Percentiles rank a stretch among this genome's conserved stretches.
phyloP scores from a whole-genome alignment of 2,113 vertebrate species.

The Saguinus imperator region DNA sequence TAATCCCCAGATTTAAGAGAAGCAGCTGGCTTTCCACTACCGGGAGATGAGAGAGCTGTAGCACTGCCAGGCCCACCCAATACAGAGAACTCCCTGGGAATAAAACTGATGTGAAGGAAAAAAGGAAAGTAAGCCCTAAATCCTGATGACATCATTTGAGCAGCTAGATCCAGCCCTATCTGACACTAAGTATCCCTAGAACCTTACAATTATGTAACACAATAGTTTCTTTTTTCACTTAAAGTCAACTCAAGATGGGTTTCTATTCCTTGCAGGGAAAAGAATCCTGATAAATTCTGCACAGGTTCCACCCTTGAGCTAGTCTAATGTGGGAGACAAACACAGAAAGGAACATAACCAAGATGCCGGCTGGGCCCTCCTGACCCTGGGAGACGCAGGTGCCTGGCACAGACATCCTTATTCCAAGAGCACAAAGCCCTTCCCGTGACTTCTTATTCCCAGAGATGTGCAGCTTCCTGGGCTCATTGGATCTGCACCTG shows the following conservation, averaged over 20 bases:
- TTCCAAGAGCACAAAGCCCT: not conserved
- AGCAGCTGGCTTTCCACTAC: not conserved
- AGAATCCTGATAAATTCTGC: not conserved
- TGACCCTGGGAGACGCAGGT: not conserved
- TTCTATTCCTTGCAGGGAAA: not conserved
- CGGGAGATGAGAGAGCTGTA: not conserved
- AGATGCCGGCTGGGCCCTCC: not conserved
- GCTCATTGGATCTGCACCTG: not conserved
- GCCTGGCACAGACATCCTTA: not conserved
- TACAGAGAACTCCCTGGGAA: not conserved
- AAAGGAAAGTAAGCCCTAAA: not conserved
- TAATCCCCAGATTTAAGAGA: not conserved
- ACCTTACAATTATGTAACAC: not conserved
- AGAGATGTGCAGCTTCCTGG: not conserved
- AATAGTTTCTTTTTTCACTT: not conserved
- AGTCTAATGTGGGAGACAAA: not conserved
- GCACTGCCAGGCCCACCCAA: no score
- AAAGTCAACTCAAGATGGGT: not conserved
- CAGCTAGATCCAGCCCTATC: not conserved
- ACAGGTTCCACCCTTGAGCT: not conserved
- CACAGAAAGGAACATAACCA: not conserved
- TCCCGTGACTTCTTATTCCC: not conserved
- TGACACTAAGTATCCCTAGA: not conserved
- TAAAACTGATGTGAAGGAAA: not conserved
- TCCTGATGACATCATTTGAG: not conserved